Conservation (phyloP, 1,140 invertebrate genomes). For the Nasonia longicornis region DNA sequence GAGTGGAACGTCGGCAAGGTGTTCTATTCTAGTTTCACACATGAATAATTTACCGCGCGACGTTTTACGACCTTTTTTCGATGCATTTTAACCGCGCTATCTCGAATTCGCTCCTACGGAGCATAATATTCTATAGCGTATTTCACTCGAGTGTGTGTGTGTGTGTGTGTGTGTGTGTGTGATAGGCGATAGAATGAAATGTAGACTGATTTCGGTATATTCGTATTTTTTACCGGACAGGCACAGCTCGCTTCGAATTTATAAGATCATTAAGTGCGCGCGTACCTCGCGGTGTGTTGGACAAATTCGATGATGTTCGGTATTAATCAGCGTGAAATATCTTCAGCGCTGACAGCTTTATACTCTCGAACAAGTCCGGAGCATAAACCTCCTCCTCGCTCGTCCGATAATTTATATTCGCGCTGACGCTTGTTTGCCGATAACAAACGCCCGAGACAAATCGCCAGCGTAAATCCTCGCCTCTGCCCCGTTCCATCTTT, state of each 20-base stretch:
- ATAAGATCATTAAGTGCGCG: not conserved
- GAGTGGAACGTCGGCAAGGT: not conserved
- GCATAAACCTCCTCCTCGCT: not conserved
- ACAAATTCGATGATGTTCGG: not conserved
- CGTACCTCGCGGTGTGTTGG: not conserved
- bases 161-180: too few species aligned
- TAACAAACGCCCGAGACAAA: not conserved
- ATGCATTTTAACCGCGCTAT: conserved; percentile 25
- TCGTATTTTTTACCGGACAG: not conserved
- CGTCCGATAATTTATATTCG: not conserved
- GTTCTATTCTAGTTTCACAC: conserved; percentile 18
- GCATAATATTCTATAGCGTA: too few species aligned
- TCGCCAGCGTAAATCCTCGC: not conserved
- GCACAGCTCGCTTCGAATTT: not conserved
- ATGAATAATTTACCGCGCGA: conserved; percentile 12
- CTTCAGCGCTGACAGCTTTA: not conserved
- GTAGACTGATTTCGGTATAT: not conserved
- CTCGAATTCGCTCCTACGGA: not conserved
- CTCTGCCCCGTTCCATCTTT: not conserved
- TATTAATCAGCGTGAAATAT: not conserved
- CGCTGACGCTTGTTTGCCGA: not conserved
- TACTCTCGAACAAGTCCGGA: not conserved
- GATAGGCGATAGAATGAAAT: not conserved
- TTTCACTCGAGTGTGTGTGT: too few species aligned
- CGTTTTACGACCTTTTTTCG: conserved; percentile 6